Evolutionary conservation across 2,888 invertebrate species (phyloP).

Genomic region (Bellardia pandia): DNA sequence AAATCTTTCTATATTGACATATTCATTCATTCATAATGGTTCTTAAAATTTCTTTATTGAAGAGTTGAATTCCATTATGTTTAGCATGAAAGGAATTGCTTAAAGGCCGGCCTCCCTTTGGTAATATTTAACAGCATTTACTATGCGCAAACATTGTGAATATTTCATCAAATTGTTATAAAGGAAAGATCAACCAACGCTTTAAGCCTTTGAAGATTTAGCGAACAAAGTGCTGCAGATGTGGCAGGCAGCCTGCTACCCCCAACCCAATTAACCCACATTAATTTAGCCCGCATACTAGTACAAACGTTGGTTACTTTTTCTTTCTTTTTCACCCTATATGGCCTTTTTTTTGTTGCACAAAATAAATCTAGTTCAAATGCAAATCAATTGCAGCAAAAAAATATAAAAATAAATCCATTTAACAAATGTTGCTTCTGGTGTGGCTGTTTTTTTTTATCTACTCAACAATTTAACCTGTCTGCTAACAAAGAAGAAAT

Average conservation of each 20-base stretch:
- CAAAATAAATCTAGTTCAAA: constrained; percentile 48
- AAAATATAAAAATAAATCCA: constrained; percentile 36
- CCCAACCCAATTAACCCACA: background rate
- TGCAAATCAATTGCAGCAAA: constrained; percentile 13
- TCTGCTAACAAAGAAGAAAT: background rate
- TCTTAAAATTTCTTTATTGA: no score
- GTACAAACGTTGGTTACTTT: background rate
- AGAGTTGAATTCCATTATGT: no score
- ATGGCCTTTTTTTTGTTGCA: constrained; percentile 14
- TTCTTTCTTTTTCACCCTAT: background rate
- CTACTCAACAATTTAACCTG: constrained; percentile 5
- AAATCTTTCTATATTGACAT: no score
- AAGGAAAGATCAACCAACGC: background rate
- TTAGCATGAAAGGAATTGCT: background rate
- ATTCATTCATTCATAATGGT: no score
- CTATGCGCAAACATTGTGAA: background rate
- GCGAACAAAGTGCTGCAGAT: background rate
- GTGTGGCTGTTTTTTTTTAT: background rate
- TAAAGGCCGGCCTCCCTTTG: background rate
- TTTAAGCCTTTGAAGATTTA: constrained; percentile 16
- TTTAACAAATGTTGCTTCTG: background rate
- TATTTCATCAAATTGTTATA: background rate
- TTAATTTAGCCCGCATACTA: background rate
- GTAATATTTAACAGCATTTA: background rate
- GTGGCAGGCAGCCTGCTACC: background rate